Base-by-base conservation (phyloP, 1,140 invertebrate genomes). In the Piezodorus guildinii region DNA sequence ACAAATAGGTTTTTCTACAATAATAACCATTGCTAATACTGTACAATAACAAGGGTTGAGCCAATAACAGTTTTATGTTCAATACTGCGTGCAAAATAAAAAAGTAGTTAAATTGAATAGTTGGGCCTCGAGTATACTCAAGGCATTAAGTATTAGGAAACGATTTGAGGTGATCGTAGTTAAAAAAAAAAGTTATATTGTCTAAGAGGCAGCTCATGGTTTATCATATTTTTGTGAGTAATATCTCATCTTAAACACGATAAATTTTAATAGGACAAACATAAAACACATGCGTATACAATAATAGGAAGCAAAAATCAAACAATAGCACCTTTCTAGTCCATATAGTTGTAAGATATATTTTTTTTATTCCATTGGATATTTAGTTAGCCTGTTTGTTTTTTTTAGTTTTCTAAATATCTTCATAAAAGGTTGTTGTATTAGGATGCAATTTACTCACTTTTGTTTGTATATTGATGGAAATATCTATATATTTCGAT, bases 1-100 rank as follows among this genome's bases (percentile, higher is more conserved):
- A 19, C 21, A 8, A 27, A 56, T 16, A 56, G 23, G 23, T 56
- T 25, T 56, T 56, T 56, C 52, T 23, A 23, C 6, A 27, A 25
- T 16, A 23, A 25, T 23, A 23, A 23, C 52, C 52, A 21, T 25
- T 56, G 21, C 14, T 56, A 56, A 56, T 56, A 56, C 52, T 56
- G 52, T 56, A 56, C 52, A 56, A 39, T 56, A 56, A 56, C 52
- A 56, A 56, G 23, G 23, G 52, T 56, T 56, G 52, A 56, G 52
- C 52, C 52, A 56, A 23, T 49, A 49, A 56, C 52, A 56, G 21
- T 23, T 16, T 21, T 10, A 56, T 23, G 27, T 49, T 8, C 3
- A 49, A 3, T 49, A 49, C n/a, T 49, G 6, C 6, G 8, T 9
- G 2, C 5, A 49, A 49, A 21, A 49, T 49, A 49, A 49, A 19